A percentile compares a stretch with the other conserved stretches of the same genome.
Conservation (phyloP, 2,113 vertebrate species). For the Ptychochromis oligacanthus region DNA sequence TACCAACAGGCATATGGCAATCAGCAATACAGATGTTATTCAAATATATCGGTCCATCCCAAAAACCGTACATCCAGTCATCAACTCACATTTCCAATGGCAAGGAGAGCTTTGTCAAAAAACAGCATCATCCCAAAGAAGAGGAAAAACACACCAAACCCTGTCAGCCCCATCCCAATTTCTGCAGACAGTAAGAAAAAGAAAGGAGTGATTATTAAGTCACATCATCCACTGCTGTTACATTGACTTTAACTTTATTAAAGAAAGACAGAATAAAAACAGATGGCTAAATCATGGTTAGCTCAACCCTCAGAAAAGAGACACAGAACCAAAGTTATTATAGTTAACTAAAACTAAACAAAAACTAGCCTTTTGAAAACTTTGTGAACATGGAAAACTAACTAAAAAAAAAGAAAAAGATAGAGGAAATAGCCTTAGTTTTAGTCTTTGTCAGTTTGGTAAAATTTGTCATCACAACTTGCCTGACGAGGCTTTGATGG, state of each 20-base stretch:
- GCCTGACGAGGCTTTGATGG: no score
- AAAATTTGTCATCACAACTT: no score
- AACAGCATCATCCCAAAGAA: slow-evolving; percentile 99
- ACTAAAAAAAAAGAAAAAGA: no score
- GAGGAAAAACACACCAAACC: slow-evolving; percentile 98
- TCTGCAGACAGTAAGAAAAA: slow-evolving; percentile 77
- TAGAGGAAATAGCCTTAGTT: no score
- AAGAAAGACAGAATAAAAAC: neutral
- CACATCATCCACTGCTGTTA: neutral
- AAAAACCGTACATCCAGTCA: neutral
- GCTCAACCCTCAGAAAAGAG: no score
- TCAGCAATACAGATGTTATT: no score
- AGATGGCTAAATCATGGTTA: no score
- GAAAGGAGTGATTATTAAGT: neutral
- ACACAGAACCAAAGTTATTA: no score
- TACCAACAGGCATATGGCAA: neutral
- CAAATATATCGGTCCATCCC: neutral
- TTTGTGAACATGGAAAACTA: no score
- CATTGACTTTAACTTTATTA: neutral
- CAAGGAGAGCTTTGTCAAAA: slow-evolving; percentile 98
- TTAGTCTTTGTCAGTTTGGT: no score
- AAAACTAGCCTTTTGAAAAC: no score
- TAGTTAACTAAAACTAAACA: no score
- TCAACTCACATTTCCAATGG: slow-evolving; percentile 95
- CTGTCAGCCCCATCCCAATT: slow-evolving; percentile 97